Percentiles rank a stretch among this genome's conserved stretches.
phyloP scores from a whole-genome alignment of 2,888 invertebrate genomes.

The Drosophila nigritarsus region DNA sequence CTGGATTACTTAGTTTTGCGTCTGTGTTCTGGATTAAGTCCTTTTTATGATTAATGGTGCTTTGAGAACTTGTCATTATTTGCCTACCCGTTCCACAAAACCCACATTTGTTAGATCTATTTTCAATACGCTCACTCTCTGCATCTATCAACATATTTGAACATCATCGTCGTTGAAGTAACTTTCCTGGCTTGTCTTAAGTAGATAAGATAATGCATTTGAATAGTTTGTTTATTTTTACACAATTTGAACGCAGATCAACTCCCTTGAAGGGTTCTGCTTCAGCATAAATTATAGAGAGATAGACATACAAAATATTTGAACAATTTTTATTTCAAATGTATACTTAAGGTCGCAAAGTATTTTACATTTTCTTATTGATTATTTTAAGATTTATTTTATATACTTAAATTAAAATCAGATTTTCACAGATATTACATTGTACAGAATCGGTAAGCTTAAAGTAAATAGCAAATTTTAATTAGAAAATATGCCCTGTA shows the following conservation, averaged over 20 bases:
- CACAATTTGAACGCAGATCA: constrained; percentile 10
- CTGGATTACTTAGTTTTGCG: constrained; percentile 44
- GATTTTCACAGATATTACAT: background rate
- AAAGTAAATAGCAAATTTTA: background rate
- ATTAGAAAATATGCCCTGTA: background rate
- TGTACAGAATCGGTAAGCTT: background rate
- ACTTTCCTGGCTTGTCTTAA: background rate
- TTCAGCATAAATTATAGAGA: background rate
- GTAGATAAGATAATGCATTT: constrained; percentile 11
- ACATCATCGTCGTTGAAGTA: background rate
- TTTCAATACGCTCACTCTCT: background rate
- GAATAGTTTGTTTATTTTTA: constrained; percentile 54
- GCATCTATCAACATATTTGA: background rate
- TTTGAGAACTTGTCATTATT: constrained; percentile 71
- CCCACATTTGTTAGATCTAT: background rate
- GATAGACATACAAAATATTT: background rate
- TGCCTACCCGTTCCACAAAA: constrained; percentile 1
- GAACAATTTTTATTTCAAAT: background rate
- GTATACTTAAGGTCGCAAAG: background rate
- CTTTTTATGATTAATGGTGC: constrained; percentile 75
- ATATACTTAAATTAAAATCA: background rate
- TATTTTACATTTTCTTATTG: background rate
- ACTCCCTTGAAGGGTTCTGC: constrained; percentile 11
- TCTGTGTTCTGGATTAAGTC: constrained; percentile 67
- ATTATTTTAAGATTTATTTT: background rate